A percentile compares a stretch with the other conserved stretches of the same genome.
These are phyloP conservation scores for Cassiopea andromeda DNA, from an alignment of 30 jellyfish, hydroid and myxozoan species.

Conservation along the genomic window DNA sequence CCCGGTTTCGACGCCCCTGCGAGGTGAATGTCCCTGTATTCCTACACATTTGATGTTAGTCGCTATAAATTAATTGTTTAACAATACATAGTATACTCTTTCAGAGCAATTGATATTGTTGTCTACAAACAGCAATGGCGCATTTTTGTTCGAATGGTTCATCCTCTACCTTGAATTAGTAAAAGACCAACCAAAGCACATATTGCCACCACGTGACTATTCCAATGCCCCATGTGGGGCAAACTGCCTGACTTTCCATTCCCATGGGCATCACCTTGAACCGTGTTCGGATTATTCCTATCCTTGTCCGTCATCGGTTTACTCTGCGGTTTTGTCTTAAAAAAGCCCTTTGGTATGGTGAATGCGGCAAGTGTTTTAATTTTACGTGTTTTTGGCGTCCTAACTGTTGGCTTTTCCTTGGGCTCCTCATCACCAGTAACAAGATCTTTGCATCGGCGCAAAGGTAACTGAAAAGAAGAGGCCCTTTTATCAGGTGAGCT, in stretches of 20 bases:
- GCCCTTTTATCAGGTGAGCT: conserved; percentile 66
- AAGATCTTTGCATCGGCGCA: conserved; percentile 71
- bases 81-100: neutral
- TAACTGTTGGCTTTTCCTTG: conserved; percentile 4
- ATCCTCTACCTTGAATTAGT: neutral
- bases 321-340: neutral
- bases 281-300: neutral
- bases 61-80: neutral
- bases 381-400: conserved; percentile 53
- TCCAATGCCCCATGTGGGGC: neutral
- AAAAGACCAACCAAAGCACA: neutral
- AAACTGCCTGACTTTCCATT: neutral
- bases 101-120: neutral
- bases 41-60: neutral
- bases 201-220: neutral
- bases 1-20: no score
- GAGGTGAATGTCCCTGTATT: no score
- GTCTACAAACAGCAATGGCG: neutral
- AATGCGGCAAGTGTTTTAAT: conserved; percentile 37
- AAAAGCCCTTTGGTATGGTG: conserved; percentile 42
- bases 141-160: no score
- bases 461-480: conserved; percentile 73
- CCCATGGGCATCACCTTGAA: neutral
- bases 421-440: conserved; percentile 34
- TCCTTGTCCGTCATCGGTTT: conserved; percentile 1